phyloP scores from a whole-genome alignment of 2,888 invertebrate species.

The Morpho deidamia region DNA sequence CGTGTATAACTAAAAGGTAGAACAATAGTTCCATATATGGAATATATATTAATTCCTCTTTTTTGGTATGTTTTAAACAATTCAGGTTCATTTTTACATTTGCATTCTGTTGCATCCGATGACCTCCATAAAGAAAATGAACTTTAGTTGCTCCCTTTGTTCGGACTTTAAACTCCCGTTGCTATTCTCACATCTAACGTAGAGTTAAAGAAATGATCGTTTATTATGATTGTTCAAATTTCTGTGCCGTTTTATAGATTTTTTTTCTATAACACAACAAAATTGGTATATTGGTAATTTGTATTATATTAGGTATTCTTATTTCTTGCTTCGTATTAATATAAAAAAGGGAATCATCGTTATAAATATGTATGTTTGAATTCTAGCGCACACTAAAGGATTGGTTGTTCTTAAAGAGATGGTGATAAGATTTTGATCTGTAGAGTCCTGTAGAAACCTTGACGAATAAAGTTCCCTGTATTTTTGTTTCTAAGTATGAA shows the following conservation, averaged over 20 bases:
- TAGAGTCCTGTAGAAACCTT: constrained; percentile 59
- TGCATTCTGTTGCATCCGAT: constrained; percentile 3
- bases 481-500: constrained; percentile 39
- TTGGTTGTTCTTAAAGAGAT: constrained; percentile 57
- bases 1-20: too few relatives aligned
- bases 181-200: neutral
- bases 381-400: constrained; percentile 75
- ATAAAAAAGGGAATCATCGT: constrained; percentile 15
- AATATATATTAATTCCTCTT: too few relatives aligned
- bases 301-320: neutral
- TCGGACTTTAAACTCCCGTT: neutral
- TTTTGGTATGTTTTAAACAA: too few relatives aligned
- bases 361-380: constrained; percentile 53
- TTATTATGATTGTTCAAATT: neutral
- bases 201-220: neutral
- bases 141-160: neutral
- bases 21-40: too few relatives aligned
- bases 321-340: neutral
- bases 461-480: constrained; percentile 33
- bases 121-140: neutral
- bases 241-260: neutral
- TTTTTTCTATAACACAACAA: neutral
- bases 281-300: neutral
- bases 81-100: too few relatives aligned
- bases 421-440: constrained; percentile 60